Evolutionary conservation across 2,888 invertebrate species (phyloP), one percentile per base, ranked within the genome.

Genomic region (Melinaea marsaeus): DNA sequence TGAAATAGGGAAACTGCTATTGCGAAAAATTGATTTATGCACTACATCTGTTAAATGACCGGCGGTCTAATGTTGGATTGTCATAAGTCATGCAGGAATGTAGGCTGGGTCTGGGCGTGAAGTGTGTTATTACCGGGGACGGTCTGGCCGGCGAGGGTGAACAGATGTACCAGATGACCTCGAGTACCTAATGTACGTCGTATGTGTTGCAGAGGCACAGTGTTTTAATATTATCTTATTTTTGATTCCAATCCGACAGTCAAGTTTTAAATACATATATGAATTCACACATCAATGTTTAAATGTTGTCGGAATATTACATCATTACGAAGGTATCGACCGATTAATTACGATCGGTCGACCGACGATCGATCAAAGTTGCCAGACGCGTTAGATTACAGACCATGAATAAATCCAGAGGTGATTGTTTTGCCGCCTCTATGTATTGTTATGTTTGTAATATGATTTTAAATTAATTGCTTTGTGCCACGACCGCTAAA

Each of bases 11-110:
- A 55, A 51, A 57, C 54, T 57, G 71, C 65, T 88, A 86, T 89
- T 89, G 88, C 88, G 88, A 88, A 88, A 88, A 89, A 89, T 88
- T 89, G 88, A 89, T 89, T 89, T 89, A 89, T 84, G 86, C 79
- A 81, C 79, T 78, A 84, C 87, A 88, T 88, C 86, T 86, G 84
- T 86, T 84, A 75, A 75, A 72, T 73, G 75, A 72, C 72, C 65
- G 69, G 67, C 64, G 71, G 75, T 77, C 78, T 78, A 78, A 78
- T 77, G 74, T 74, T 76, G 75, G 80, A 79, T 79, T 82, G 68
- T 68, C 65, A 64, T 72, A 75, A 75, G 70, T 75, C 75, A 77
- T 70, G 67, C 69, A 57, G 69, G 71, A 72, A 70, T 72, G 71
- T 73, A 72, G 74, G 73, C 72, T 72, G 64, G 72, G 71, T 66